Percentiles rank a stretch among this genome's conserved stretches.
Conservation (phyloP, 2,797 vertebrate genomes). For the Hippoglossus hippoglossus region DNA sequence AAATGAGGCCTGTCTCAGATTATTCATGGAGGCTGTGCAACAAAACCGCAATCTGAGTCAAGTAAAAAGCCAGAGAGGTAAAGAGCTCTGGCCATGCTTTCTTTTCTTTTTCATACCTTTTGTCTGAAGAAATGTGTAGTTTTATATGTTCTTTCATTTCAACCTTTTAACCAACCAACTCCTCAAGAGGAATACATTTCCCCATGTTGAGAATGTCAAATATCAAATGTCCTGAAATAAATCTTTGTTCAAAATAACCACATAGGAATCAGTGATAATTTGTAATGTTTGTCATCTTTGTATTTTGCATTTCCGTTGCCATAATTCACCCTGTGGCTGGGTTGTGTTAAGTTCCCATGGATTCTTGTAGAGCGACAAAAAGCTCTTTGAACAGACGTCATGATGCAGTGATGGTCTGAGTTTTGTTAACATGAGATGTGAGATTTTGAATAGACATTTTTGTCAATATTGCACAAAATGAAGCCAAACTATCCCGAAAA, state of each 20-base stretch:
- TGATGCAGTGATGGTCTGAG: too few relatives aligned
- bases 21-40: slow-evolving; percentile 72
- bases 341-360: background rate
- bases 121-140: background rate
- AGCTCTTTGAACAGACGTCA: too few relatives aligned
- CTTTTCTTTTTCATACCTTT: slow-evolving; percentile 26
- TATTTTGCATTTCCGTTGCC: background rate
- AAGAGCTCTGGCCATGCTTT: slow-evolving; percentile 49
- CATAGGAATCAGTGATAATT: background rate
- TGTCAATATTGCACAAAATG: too few relatives aligned
- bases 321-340: background rate
- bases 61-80: slow-evolving; percentile 50
- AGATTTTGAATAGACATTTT: too few relatives aligned
- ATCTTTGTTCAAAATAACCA: background rate
- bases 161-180: background rate
- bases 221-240: background rate
- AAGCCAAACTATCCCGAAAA: too few relatives aligned
- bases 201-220: background rate
- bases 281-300: background rate
- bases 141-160: slow-evolving; percentile 18
- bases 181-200: background rate
- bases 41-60: slow-evolving; percentile 73
- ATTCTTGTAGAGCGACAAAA: too few relatives aligned
- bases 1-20: slow-evolving; percentile 78
- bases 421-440: too few relatives aligned